Evolutionary conservation across 1,140 invertebrate genomes (phyloP), one percentile per base, ranked within the genome.

Genomic region (Nilaparvata lugens): DNA sequence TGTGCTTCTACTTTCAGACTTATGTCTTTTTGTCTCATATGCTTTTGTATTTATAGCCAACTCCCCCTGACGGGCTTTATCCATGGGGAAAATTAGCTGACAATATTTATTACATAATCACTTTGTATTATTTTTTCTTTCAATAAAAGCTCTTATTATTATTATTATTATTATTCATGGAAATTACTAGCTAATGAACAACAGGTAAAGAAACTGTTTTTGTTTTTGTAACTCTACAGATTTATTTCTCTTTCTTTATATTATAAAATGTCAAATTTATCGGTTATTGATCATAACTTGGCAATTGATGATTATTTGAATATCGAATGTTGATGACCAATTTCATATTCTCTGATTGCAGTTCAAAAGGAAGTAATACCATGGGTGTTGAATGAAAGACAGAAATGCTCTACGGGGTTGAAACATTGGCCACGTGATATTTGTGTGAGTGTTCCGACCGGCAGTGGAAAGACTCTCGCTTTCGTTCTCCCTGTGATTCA

Each of bases 361-460:
- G 91, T 97, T n/a, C 94, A 98, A 78, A 78, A 75, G 25, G 77
- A 81, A 68, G 83, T 97, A 0, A 87, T 97, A 62, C 88, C 91
- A 2, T 92, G 85, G 78, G 74, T 97, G 38, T 68, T 94, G 6
- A 73, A 83, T 62, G 79, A 79, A 61, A 76, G 83, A 58, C 73
- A 78, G 42, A 76, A 82, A 60, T 79, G 82, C 40, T 67, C 74
- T 60, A 72, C 77, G 1, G 45, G 45, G n/a, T 14, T 48, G 21
- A 48, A 23, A 48, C 80, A 83, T 63, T 82, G 88, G 73, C 86
- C 88, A 0, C 79, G 84, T 64, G 96, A 99, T 74, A 79, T 97
- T n/a, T 98, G 95, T 78, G 89, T 98, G 38, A 96, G 93, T 21
- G 93, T 95, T 43, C 94, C 95, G 19, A 99, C 97, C 14, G 97